phyloP scores from a whole-genome alignment of 2,113 vertebrate species.

The Diphyllodes magnificus region DNA sequence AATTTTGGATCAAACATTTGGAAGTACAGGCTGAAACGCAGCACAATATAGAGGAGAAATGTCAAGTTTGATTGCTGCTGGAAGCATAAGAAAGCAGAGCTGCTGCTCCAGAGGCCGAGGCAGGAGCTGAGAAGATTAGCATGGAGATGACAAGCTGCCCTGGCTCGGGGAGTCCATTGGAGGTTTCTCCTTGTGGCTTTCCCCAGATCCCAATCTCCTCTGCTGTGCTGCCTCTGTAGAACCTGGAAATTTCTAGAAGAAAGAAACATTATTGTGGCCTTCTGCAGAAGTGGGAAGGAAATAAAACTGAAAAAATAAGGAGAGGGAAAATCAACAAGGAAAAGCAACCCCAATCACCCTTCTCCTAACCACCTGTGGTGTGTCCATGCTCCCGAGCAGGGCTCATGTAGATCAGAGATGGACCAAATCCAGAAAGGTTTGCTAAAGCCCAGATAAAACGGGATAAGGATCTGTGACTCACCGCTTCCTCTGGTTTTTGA shows the following conservation, averaged over 20 bases:
- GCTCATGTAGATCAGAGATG: background rate
- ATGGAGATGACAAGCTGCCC: background rate
- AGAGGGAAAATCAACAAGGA: background rate
- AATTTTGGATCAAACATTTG: background rate
- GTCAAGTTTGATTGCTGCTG: conserved; percentile 20
- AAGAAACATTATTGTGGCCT: background rate
- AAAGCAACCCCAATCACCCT: background rate
- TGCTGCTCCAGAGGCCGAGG: background rate
- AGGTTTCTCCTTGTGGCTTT: background rate
- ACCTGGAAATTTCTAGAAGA: background rate
- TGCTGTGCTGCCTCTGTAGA: rapidly evolving
- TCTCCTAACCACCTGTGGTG: background rate
- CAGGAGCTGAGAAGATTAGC: conserved; percentile 24
- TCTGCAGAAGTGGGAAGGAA: background rate
- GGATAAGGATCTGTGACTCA: conserved; percentile 40
- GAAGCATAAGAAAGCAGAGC: conserved; percentile 1
- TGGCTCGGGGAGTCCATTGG: background rate
- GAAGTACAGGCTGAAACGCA: background rate
- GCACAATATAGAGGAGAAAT: background rate
- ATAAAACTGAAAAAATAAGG: background rate
- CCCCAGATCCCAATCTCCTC: background rate
- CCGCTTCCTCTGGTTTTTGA: conserved; percentile 34
- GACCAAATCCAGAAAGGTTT: background rate
- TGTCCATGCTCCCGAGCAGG: background rate
- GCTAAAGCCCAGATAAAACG: background rate